Conservation (phyloP, 2,113 vertebrate species). For the Otolemur garnettii region DNA sequence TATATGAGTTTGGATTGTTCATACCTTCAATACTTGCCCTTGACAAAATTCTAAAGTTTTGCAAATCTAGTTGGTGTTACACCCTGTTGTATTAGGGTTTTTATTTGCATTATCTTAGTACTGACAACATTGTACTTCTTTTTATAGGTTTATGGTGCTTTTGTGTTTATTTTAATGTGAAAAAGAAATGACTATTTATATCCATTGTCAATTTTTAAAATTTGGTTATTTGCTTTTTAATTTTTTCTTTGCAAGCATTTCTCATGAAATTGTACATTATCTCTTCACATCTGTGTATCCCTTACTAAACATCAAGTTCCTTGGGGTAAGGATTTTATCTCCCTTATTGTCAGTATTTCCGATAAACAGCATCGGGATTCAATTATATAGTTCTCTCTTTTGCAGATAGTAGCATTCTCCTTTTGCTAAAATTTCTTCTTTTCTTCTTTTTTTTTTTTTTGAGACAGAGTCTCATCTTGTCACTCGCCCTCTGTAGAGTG, state of each 20-base stretch:
- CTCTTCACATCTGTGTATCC: not conserved
- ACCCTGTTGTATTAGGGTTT: not conserved
- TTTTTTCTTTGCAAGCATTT: not conserved
- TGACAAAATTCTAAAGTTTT: slow-evolving; percentile 32
- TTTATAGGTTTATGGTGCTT: not conserved
- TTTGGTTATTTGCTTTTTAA: not conserved
- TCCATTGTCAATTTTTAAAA: not conserved
- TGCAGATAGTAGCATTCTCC: not conserved
- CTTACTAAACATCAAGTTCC: slow-evolving; percentile 13
- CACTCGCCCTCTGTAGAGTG: too few species aligned
- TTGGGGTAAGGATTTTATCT: not conserved
- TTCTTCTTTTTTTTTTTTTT: not conserved
- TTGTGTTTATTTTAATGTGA: not conserved
- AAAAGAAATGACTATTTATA: not conserved
- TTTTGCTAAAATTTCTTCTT: slow-evolving; percentile 53
- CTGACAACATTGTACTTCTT: not conserved
- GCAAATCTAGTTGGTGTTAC: not conserved
- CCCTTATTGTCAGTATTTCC: not conserved
- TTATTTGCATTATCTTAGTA: slow-evolving; percentile 15
- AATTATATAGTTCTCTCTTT: not conserved
- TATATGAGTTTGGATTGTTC: not conserved
- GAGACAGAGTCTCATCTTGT: too few species aligned
- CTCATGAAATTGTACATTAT: not conserved
- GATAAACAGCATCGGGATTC: not conserved
- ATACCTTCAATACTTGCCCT: not conserved